A percentile compares a stretch with the other conserved stretches of the same genome.
Conservation (phyloP, 2,113 vertebrate genomes). For the Albula goreensis region DNA sequence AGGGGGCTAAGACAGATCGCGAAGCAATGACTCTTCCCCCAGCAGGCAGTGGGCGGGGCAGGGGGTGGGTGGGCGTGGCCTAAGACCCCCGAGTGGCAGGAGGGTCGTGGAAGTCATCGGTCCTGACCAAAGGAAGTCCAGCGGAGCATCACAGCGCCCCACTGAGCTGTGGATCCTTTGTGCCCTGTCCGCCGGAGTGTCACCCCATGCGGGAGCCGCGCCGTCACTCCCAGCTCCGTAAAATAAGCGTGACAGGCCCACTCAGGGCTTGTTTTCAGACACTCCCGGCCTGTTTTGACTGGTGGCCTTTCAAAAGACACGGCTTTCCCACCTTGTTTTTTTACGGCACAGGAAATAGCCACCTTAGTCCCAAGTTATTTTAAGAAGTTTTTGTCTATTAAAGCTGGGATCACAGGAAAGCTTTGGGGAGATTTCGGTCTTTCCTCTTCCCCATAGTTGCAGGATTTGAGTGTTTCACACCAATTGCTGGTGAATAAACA, state of each 20-base stretch:
- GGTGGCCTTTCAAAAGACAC: not conserved
- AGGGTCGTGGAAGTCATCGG: conserved; percentile 58
- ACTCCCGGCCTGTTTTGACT: conserved; percentile 4
- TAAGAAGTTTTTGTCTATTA: conserved; percentile 47
- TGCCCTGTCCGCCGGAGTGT: conserved; percentile 42
- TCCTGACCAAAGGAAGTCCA: conserved; percentile 49
- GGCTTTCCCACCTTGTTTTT: conserved; percentile 8
- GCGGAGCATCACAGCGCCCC: conserved; percentile 59
- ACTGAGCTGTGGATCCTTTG: conserved; percentile 56
- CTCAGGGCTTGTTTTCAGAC: not conserved
- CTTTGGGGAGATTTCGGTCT: conserved; percentile 46
- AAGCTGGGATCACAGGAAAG: conserved; percentile 46
- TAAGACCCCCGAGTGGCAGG: conserved; percentile 55
- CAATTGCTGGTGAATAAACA: conserved; percentile 44
- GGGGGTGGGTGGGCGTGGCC: not conserved
- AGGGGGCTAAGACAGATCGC: conserved; percentile 50
- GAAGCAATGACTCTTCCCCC: conserved; percentile 43
- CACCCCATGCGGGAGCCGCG: conserved; percentile 37
- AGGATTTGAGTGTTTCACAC: conserved; percentile 48
- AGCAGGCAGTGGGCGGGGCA: conserved; percentile 40
- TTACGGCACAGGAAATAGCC: conserved; percentile 40
- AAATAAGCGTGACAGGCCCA: conserved; percentile 32
- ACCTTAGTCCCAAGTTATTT: conserved; percentile 42
- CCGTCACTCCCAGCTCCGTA: conserved; percentile 37
- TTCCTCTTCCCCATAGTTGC: conserved; percentile 38